Percentiles rank a stretch among this genome's conserved stretches.
Evolutionary conservation across 2,113 vertebrate species (phyloP).

Genomic region (Melanostigma gelatinosum): DNA sequence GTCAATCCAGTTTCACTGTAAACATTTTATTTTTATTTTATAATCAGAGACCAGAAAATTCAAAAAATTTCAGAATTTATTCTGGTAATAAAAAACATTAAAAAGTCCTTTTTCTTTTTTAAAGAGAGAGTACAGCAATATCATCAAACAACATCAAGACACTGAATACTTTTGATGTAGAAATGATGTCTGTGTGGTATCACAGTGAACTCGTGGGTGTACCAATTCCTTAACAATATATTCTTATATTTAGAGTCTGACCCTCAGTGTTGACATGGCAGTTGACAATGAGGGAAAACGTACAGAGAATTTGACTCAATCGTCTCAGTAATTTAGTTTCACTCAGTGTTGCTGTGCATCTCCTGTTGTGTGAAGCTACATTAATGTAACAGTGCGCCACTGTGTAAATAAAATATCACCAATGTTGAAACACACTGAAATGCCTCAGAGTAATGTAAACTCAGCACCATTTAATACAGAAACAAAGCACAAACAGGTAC

Average conservation of each 20-base stretch:
- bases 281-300: background rate
- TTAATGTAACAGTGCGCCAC: background rate
- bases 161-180: slow-evolving; percentile 6
- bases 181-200: background rate
- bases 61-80: slow-evolving; percentile 39
- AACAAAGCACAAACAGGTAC: slow-evolving; percentile 33
- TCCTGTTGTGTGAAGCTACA: background rate
- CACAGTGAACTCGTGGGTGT: background rate
- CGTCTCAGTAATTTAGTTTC: background rate
- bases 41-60: background rate
- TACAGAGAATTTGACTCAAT: background rate
- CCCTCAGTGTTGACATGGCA: background rate
- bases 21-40: background rate
- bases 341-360: background rate
- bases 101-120: background rate
- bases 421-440: background rate
- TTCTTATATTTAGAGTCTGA: background rate
- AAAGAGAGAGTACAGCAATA: background rate
- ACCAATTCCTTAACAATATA: background rate
- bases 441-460: slow-evolving; percentile 8
- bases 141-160: slow-evolving; percentile 18
- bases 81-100: slow-evolving; percentile 45
- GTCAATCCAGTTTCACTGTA: background rate
- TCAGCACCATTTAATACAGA: slow-evolving; percentile 37
- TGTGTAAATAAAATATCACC: slow-evolving; percentile 34